These are phyloP conservation scores for Melanotaenia pygmaea DNA, from an alignment of 2,797 vertebrate species.

Conservation along the genomic window DNA sequence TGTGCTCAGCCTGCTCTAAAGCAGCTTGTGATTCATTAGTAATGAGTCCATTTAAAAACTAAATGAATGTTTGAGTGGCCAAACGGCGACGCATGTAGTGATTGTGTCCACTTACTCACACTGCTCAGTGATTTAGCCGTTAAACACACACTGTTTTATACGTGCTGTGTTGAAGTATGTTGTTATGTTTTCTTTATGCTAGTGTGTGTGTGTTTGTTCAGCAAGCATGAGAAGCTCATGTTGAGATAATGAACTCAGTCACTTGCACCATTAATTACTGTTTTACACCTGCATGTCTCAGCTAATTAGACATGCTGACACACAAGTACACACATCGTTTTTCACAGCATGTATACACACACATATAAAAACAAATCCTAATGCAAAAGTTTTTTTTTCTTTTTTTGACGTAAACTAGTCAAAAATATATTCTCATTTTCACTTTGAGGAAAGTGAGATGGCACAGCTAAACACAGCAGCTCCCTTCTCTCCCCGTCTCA, in stretches of 20 bases:
- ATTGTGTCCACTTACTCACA: constrained; percentile 52
- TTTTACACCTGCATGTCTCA: constrained; percentile 91
- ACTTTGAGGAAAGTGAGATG: constrained; percentile 71
- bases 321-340: constrained; percentile 34
- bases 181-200: constrained; percentile 9
- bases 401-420: constrained; percentile 58
- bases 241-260: constrained; percentile 84
- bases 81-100: constrained; percentile 43
- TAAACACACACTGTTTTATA: constrained; percentile 13
- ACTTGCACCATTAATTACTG: constrained; percentile 89
- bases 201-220: constrained; percentile 37
- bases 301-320: constrained; percentile 82
- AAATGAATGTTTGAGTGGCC: constrained; percentile 76
- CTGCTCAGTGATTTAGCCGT: constrained; percentile 14
- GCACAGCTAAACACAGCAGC: constrained; percentile 65
- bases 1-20: constrained; percentile 74
- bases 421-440: constrained; percentile 80
- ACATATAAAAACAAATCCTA: constrained; percentile 27
- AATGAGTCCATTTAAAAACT: constrained; percentile 81
- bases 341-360: background rate
- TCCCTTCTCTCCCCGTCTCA: constrained; percentile 35
- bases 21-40: constrained; percentile 81
- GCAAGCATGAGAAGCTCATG: constrained; percentile 63
- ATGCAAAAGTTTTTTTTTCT: constrained; percentile 27
- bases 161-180: background rate